These are phyloP conservation scores for Uloborus diversus DNA, from an alignment of 1,140 invertebrate genomes.

Conservation along the genomic window DNA sequence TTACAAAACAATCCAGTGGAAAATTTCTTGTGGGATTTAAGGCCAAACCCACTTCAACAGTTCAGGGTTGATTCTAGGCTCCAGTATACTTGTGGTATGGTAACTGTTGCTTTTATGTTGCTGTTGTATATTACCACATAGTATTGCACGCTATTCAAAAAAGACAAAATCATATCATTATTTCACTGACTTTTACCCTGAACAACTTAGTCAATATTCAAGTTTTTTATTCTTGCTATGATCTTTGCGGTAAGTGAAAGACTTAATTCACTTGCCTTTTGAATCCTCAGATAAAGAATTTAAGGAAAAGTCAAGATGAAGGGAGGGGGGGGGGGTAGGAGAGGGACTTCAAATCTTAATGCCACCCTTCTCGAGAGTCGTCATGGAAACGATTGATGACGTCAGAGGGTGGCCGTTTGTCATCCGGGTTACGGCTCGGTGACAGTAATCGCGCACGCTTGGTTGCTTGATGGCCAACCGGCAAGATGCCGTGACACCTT, in stretches of 20 bases:
- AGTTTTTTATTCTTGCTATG: not conserved
- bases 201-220: too few relatives aligned
- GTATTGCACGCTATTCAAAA: too few relatives aligned
- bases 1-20: too few relatives aligned
- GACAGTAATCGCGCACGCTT: constrained; percentile 52
- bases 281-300: constrained; percentile 33
- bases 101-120: too few relatives aligned
- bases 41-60: too few relatives aligned
- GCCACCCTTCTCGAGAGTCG: constrained; percentile 50
- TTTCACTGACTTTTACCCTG: too few relatives aligned
- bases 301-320: constrained; percentile 39
- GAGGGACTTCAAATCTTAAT: constrained; percentile 46
- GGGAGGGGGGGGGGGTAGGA: constrained; percentile 8
- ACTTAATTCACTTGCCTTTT: constrained; percentile 17
- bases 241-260: not conserved
- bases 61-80: too few relatives aligned
- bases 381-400: constrained; percentile 55
- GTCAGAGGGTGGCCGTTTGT: constrained; percentile 52
- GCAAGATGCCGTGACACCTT: constrained; percentile 54
- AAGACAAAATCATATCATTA: too few relatives aligned
- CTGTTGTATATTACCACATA: too few relatives aligned
- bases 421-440: constrained; percentile 50
- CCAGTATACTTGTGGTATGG: too few relatives aligned
- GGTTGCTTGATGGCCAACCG: constrained; percentile 51
- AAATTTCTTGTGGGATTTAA: too few relatives aligned